These are phyloP conservation scores for Thryonomys swinderianus DNA, from an alignment of 2,113 vertebrate genomes.

Conservation along the genomic window DNA sequence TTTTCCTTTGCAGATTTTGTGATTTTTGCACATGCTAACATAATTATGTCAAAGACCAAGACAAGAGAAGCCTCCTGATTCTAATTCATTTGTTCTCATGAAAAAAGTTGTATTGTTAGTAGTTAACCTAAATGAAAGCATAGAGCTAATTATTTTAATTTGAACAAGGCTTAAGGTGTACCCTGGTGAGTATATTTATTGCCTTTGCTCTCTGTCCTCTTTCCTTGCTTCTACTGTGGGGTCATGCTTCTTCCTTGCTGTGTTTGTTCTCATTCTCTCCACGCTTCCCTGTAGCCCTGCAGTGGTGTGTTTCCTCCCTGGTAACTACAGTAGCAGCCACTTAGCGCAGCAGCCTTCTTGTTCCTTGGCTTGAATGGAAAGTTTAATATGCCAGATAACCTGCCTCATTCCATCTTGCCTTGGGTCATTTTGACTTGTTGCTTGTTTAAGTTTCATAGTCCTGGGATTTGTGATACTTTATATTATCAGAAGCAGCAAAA, in stretches of 20 bases:
- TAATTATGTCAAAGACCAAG: neutral
- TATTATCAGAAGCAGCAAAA: constrained; percentile 9
- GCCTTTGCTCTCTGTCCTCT: neutral
- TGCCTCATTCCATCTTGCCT: neutral
- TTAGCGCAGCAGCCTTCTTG: neutral
- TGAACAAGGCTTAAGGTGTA: neutral
- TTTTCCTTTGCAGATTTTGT: neutral
- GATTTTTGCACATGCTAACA: neutral
- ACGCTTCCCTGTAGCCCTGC: neutral
- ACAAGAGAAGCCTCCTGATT: neutral
- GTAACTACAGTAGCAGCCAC: neutral
- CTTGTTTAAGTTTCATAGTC: neutral
- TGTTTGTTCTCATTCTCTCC: neutral
- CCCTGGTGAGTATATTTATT: neutral
- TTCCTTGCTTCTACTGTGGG: neutral
- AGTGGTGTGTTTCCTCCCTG: neutral
- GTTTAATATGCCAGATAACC: neutral
- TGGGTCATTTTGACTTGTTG: neutral
- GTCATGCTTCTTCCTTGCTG: neutral
- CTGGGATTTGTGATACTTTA: neutral
- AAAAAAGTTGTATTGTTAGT: neutral
- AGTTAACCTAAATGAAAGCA: neutral
- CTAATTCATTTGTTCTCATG: neutral
- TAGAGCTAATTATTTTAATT: neutral
- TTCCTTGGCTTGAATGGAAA: neutral